Evolutionary conservation across 2,888 invertebrate species (phyloP), one percentile per base, ranked within the genome.

Genomic region (Agrochola macilenta): DNA sequence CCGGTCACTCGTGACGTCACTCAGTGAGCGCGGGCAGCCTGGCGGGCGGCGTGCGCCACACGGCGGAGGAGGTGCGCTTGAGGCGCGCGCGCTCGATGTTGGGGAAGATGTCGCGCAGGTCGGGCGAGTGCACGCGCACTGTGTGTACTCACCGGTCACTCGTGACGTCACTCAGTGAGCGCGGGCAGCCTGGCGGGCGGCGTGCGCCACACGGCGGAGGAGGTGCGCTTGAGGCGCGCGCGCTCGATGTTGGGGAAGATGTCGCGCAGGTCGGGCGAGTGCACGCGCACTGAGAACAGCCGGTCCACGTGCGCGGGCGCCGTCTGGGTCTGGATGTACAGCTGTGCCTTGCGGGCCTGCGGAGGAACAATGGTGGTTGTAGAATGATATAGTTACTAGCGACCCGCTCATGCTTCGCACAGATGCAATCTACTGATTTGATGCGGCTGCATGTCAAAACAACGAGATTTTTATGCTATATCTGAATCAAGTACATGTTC

Each of bases 191-290:
- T 79, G 0, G 78, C 94, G 2, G 98, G 98, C 66, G 98, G 98
- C 17, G 98, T 97, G 85, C 97, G 97, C 98, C 98, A 98, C 74
- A 98, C 97, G 63, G 98, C 98, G 89, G 98, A 98, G 0, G 98
- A 98, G 60, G 98, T 98, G 63, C 98, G 97, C 92, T 97, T 97
- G 88, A 98, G 95, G 61, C 97, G 96, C 68, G 95, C 95, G 69
- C 97, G 97, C 93, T 98, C 98, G 84, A 98, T 98, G 81, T 95
- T 94, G 58, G 97, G 97, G 96, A 98, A 98, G 69, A 98, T 97
- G 81, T 97, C 97, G 76, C 96, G 94, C 80, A 98, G 95, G 96
- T 98, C 97, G 1, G 98, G 97, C 5, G 97, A 97, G 92, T 97
- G 97, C 75, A 97, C 96, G 81, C 97, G 96, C 81, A 97, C 97